phyloP scores from a whole-genome alignment of 2,113 vertebrate species.

The Protomyctophum bolini region DNA sequence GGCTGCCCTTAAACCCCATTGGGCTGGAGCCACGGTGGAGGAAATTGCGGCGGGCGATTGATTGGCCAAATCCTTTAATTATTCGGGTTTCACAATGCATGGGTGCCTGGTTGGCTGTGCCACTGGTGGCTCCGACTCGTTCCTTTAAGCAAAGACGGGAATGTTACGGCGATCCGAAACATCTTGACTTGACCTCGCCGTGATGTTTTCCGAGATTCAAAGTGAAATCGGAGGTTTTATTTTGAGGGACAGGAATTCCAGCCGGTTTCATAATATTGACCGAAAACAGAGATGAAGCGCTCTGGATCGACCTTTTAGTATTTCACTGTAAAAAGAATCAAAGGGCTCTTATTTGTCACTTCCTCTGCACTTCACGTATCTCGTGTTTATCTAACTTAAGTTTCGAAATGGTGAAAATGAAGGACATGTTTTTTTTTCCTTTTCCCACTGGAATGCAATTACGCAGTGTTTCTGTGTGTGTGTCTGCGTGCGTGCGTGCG shows the following conservation, averaged over 20 bases:
- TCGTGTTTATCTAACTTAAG: slow-evolving; percentile 35
- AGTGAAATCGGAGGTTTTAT: slow-evolving; percentile 46
- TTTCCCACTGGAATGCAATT: slow-evolving; percentile 32
- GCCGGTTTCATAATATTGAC: slow-evolving; percentile 59
- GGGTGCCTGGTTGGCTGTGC: slow-evolving; percentile 32
- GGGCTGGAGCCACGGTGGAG: slow-evolving; percentile 63
- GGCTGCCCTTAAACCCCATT: slow-evolving; percentile 65
- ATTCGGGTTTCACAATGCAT: slow-evolving; percentile 70
- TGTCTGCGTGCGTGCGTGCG: neutral
- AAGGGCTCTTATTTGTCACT: slow-evolving; percentile 55
- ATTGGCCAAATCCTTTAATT: slow-evolving; percentile 75
- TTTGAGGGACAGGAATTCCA: slow-evolving; percentile 32
- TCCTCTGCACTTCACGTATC: slow-evolving; percentile 41
- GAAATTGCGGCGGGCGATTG: slow-evolving; percentile 73
- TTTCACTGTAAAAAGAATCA: slow-evolving; percentile 56
- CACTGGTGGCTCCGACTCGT: slow-evolving; percentile 33
- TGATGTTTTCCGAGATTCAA: slow-evolving; percentile 30
- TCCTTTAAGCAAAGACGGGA: slow-evolving; percentile 39
- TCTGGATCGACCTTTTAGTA: slow-evolving; percentile 30
- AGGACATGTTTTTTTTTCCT: slow-evolving; percentile 38
- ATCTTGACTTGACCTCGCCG: slow-evolving; percentile 3
- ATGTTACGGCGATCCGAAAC: slow-evolving; percentile 16
- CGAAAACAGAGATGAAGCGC: slow-evolving; percentile 35
- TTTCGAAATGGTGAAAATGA: slow-evolving; percentile 29
- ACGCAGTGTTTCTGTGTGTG: slow-evolving; percentile 9